phyloP scores from a whole-genome alignment of 2,888 invertebrate species.

The Gortyna flavago region DNA sequence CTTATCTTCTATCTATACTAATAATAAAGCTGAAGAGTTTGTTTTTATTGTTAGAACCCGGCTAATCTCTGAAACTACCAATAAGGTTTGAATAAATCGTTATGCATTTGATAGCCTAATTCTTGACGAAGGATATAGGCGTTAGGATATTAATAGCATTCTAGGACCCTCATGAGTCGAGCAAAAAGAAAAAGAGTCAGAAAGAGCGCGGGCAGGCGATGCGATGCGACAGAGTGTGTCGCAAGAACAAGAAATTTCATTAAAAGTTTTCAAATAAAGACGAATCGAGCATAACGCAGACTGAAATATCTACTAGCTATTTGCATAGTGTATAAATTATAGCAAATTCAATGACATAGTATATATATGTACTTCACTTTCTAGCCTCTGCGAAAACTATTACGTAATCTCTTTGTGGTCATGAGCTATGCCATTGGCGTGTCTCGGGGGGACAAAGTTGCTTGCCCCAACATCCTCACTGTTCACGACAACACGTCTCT shows the following conservation, averaged over 20 bases:
- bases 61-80: too few relatives aligned
- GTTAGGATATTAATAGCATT: too few relatives aligned
- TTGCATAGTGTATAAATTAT: constrained; percentile 17
- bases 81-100: too few relatives aligned
- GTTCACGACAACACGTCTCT: neutral
- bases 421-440: neutral
- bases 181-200: too few relatives aligned
- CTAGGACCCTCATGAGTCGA: too few relatives aligned
- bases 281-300: neutral
- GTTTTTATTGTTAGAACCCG: too few relatives aligned
- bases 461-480: constrained; percentile 2
- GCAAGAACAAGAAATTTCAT: neutral
- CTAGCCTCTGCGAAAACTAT: constrained; percentile 30
- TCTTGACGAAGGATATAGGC: too few relatives aligned
- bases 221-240: too few relatives aligned
- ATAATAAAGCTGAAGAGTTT: too few relatives aligned
- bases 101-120: too few relatives aligned
- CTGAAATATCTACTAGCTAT: neutral
- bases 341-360: constrained; percentile 40
- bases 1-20: too few relatives aligned
- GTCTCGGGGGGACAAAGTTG: neutral
- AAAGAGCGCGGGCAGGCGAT: too few relatives aligned
- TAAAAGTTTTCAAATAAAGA: neutral
- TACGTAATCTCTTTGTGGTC: constrained; percentile 17
- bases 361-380: constrained; percentile 34